phyloP scores from a whole-genome alignment of 2,797 vertebrate species.

The Echeneis naucrates region DNA sequence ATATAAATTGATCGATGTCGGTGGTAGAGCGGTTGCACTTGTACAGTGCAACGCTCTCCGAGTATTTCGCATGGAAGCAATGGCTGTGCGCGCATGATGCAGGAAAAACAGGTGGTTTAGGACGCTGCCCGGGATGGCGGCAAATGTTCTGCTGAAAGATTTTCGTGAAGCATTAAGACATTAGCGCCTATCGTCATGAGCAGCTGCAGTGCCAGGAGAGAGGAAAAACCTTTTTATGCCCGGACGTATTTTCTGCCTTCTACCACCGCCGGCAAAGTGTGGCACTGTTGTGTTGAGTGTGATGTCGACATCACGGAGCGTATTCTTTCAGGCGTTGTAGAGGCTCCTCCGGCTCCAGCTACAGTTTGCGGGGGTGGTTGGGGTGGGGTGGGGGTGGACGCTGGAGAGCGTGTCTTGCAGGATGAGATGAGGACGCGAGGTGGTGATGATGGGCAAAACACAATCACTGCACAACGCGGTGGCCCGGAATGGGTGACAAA shows the following conservation, averaged over 20 bases:
- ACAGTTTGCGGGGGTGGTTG: slow-evolving; percentile 23
- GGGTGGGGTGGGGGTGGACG: slow-evolving; percentile 25
- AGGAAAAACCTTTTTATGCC: slow-evolving; percentile 19
- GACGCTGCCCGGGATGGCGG: slow-evolving; percentile 28
- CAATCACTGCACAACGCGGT: slow-evolving; percentile 60
- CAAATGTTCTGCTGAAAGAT: slow-evolving; percentile 32
- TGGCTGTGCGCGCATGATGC: slow-evolving; percentile 16
- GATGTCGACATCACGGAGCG: slow-evolving; percentile 64
- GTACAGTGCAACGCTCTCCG: slow-evolving; percentile 7
- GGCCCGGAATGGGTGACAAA: slow-evolving; percentile 52
- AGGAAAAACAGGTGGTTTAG: slow-evolving; percentile 76
- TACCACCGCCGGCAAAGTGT: slow-evolving; percentile 68
- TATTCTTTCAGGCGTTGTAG: slow-evolving; percentile 47
- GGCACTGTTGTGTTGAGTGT: slow-evolving; percentile 73
- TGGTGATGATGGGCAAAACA: slow-evolving; percentile 73
- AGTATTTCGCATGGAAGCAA: background rate
- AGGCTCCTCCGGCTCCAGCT: slow-evolving; percentile 44
- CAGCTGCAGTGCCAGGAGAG: slow-evolving; percentile 61
- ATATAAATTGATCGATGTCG: background rate
- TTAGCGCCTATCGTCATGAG: slow-evolving; percentile 37
- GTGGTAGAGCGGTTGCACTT: background rate
- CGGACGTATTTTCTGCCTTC: slow-evolving; percentile 54
- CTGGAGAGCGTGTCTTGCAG: slow-evolving; percentile 60
- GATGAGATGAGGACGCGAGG: slow-evolving; percentile 70
- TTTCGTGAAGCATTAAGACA: slow-evolving; percentile 40